Conservation (phyloP, 2,113 vertebrate species). For the Syrmaticus mikado region DNA sequence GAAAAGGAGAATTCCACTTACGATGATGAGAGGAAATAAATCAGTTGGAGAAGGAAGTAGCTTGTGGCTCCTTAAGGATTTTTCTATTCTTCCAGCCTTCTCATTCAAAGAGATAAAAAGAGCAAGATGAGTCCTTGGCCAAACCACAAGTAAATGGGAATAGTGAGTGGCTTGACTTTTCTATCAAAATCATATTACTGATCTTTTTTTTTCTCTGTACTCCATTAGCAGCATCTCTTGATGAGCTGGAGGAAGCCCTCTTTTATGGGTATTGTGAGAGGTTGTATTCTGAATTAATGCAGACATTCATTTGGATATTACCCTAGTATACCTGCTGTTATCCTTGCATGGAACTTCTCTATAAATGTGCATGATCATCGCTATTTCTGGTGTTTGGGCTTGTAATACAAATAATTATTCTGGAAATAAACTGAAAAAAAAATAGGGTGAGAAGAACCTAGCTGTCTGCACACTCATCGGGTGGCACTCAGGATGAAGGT, state of each 20-base stretch:
- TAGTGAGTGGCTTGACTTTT: background rate
- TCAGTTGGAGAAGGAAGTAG: background rate
- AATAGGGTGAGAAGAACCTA: background rate
- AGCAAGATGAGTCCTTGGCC: background rate
- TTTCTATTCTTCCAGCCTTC: background rate
- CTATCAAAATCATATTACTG: background rate
- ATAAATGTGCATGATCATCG: background rate
- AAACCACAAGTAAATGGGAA: background rate
- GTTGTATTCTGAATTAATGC: background rate
- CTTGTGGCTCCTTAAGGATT: background rate
- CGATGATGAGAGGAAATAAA: slow-evolving; percentile 6
- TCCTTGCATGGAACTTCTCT: background rate
- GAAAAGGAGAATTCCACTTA: background rate
- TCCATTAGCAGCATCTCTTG: background rate
- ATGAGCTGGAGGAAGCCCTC: background rate
- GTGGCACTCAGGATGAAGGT: background rate
- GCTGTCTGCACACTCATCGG: background rate
- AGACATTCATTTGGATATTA: background rate
- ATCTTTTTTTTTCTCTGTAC: background rate
- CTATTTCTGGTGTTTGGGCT: background rate
- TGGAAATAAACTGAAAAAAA: background rate
- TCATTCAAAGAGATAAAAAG: background rate
- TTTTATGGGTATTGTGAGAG: background rate
- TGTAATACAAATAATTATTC: background rate
- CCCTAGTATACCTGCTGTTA: background rate